phyloP scores from a whole-genome alignment of 2,888 invertebrate genomes.

The Panopea generosa region DNA sequence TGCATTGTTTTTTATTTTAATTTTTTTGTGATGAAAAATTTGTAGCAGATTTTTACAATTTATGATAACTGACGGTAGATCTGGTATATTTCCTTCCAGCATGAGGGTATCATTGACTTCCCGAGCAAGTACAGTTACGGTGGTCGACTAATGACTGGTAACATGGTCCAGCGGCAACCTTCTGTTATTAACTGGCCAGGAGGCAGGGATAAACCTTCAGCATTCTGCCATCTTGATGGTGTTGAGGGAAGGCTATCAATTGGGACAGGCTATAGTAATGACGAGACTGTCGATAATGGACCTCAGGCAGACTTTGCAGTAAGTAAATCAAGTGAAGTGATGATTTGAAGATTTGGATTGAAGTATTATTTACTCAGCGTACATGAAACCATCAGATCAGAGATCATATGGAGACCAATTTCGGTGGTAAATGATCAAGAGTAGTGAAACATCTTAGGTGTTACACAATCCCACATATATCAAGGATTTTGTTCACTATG shows the following conservation, averaged over 20 bases:
- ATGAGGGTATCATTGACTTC: constrained; percentile 91
- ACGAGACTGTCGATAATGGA: constrained; percentile 60
- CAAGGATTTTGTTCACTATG: too few species aligned
- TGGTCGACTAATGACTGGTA: constrained; percentile 85
- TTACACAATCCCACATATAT: too few species aligned
- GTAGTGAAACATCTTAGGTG: too few species aligned
- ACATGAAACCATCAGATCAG: too few species aligned
- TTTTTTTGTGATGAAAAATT: too few species aligned
- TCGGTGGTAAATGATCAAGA: too few species aligned
- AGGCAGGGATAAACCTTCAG: constrained; percentile 62
- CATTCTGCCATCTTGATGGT: constrained; percentile 73
- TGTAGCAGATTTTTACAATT: too few species aligned
- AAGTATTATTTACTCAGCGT: constrained; percentile 2
- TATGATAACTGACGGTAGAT: too few species aligned
- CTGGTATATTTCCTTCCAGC: too few species aligned
- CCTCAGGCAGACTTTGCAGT: constrained; percentile 69
- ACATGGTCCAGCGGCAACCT: constrained; percentile 61
- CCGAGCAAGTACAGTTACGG: constrained; percentile 91
- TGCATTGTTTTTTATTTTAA: too few species aligned
- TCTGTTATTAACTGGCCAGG: constrained; percentile 71
- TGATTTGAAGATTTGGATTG: neutral
- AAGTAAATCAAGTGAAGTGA: constrained; percentile 49
- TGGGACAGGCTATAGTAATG: constrained; percentile 35
- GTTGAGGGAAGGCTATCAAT: constrained; percentile 55
- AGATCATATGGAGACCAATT: too few species aligned